Conservation (phyloP, 2,797 vertebrate species). For the Etheostoma perlongum region DNA sequence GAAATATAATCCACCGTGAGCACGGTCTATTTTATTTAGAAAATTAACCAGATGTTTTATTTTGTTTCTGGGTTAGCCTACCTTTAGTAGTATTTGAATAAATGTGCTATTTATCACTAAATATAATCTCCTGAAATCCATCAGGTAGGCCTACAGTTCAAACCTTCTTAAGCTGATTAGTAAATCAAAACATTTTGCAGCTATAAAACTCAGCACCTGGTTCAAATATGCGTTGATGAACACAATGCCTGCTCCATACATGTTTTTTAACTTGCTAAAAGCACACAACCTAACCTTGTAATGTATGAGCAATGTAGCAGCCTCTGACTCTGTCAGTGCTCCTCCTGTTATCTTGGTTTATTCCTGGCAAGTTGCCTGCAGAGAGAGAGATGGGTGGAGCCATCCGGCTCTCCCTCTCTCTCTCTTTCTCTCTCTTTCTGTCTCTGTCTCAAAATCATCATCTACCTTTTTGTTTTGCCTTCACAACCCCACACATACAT, state of each 20-base stretch:
- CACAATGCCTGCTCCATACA: conserved; percentile 2
- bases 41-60: no score
- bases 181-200: conserved; percentile 8
- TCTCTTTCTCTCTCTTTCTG: no score
- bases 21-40: no score
- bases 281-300: conserved; percentile 7
- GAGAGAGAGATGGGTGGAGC: not conserved
- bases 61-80: no score
- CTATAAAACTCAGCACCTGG: not conserved
- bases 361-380: no score
- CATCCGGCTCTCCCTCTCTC: not conserved
- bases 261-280: conserved; percentile 37
- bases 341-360: no score
- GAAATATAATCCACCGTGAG: no score
- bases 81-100: no score
- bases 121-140: conserved; percentile 32
- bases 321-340: no score
- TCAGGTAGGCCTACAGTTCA: conserved; percentile 9
- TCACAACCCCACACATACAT: no score
- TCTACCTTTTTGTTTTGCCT: no score
- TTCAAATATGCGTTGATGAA: not conserved
- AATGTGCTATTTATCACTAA: not conserved
- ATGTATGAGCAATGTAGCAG: not conserved
- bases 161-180: conserved; percentile 2
- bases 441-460: no score